Evolutionary conservation across 2,888 invertebrate genomes (phyloP).

Genomic region (Brachylomia viminalis): DNA sequence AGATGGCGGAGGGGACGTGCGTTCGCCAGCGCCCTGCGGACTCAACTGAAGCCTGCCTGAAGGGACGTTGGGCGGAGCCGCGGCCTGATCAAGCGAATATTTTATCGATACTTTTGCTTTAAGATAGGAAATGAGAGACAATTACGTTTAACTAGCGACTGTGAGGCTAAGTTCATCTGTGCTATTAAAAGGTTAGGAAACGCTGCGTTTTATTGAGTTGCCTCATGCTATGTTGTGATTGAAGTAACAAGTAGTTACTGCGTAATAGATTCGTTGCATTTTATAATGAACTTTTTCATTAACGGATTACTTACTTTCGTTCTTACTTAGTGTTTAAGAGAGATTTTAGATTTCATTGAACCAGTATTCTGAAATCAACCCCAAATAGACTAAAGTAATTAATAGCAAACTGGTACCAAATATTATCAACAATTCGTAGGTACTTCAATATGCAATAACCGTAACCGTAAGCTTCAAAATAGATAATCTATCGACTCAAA

Average conservation of each 20-base stretch:
- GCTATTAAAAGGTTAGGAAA: slow-evolving; percentile 34
- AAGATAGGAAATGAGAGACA: slow-evolving; percentile 69
- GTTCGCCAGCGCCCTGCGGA: slow-evolving; percentile 77
- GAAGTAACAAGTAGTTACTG: slow-evolving; percentile 1
- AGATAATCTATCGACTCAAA: slow-evolving; percentile 10
- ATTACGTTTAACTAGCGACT: slow-evolving; percentile 42
- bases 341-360: background rate
- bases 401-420: background rate
- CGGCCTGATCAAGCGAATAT: slow-evolving; percentile 65
- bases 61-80: slow-evolving; percentile 79
- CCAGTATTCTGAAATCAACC: background rate
- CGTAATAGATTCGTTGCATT: slow-evolving; percentile 20
- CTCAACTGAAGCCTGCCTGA: slow-evolving; percentile 84
- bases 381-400: background rate
- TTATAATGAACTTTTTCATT: background rate
- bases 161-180: slow-evolving; percentile 34
- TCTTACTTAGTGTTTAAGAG: background rate
- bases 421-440: background rate
- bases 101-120: slow-evolving; percentile 69
- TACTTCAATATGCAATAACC: background rate
- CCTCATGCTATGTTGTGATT: slow-evolving; percentile 5
- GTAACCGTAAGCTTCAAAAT: background rate
- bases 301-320: background rate
- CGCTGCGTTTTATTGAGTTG: slow-evolving; percentile 20
- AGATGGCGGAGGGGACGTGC: slow-evolving; percentile 76